Base-by-base conservation (phyloP, 2,113 vertebrate species). In the Coryphaenoides rupestris region DNA sequence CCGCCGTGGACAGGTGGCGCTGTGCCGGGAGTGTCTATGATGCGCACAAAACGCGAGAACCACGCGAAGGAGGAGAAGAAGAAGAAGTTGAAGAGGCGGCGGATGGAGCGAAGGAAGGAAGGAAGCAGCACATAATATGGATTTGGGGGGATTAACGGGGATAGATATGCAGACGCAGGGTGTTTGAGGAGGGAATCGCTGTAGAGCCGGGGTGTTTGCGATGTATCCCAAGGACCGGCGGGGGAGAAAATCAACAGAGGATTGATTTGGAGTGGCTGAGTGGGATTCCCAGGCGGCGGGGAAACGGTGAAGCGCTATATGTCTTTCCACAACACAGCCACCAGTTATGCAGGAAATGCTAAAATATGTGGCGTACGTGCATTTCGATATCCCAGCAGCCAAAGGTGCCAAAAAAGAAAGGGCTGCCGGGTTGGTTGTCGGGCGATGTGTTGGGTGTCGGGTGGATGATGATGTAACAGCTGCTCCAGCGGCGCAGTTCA, bases 11-110 rank as follows among this genome's bases (percentile, higher is more conserved):
- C 97, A 99, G 84, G 94, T 98, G 87, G 95, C 96, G 17, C 84
- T 99, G 83, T 99, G 97, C 89, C 88, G 74, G 80, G 89, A 93
- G 86, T 99, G 96, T 69, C 89, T 96, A 86, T 96, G 93, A 93
- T 75, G 55, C 60, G 19, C 66, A 57, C 49, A n/a, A 3, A 1
- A 40, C 19, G 50, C 49, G 40, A 65, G 68, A 52, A 4, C 33
- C 2, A 40, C 9, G 7, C 2, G 33, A 7, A 40, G 33, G 33
- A 40, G 33, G 13, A 40, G 33, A 40, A 40, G 28, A 3, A 33
- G 33, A 40, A 33, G 28, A 33, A 2, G 28, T 33, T 7, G 28
- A 33, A 33, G 28, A 33, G 10, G n/a, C n/a, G n/a, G n/a, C 40
- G 14, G 14, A 49, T 5, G 47, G 13, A 16, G 47, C n/a, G 16